Evolutionary conservation across 1,140 invertebrate genomes (phyloP).

Genomic region (Melipona quadrifasciata): DNA sequence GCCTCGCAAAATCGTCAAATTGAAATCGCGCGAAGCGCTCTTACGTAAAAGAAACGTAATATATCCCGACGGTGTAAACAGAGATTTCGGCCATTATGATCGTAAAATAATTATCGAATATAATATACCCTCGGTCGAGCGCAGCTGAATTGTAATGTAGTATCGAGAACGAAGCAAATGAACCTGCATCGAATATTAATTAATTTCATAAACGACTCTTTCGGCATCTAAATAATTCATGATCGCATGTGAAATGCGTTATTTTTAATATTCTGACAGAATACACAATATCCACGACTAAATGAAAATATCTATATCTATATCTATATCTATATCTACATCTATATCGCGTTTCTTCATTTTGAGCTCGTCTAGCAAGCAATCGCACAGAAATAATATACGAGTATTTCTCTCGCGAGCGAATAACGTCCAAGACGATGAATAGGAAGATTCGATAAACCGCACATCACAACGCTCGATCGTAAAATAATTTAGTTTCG

Average conservation of each 20-base stretch:
- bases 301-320: no score
- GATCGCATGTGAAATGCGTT: background rate
- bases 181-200: background rate
- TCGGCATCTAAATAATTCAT: background rate
- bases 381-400: background rate
- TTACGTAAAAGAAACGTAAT: background rate
- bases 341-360: no score
- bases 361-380: no score
- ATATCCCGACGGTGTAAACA: background rate
- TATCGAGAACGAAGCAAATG: background rate
- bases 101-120: background rate
- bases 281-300: background rate
- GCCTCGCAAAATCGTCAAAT: background rate
- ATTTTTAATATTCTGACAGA: background rate
- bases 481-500: background rate
- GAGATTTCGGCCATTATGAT: background rate
- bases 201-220: background rate
- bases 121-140: background rate
- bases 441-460: background rate
- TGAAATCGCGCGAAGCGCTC: background rate
- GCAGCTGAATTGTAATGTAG: background rate
- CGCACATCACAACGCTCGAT: background rate
- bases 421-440: background rate
- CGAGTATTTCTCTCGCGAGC: background rate
- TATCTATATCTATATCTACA: no score